These are phyloP conservation scores for Deroplatys truncata DNA, from an alignment of 2,888 invertebrate species.

Conservation along the genomic window DNA sequence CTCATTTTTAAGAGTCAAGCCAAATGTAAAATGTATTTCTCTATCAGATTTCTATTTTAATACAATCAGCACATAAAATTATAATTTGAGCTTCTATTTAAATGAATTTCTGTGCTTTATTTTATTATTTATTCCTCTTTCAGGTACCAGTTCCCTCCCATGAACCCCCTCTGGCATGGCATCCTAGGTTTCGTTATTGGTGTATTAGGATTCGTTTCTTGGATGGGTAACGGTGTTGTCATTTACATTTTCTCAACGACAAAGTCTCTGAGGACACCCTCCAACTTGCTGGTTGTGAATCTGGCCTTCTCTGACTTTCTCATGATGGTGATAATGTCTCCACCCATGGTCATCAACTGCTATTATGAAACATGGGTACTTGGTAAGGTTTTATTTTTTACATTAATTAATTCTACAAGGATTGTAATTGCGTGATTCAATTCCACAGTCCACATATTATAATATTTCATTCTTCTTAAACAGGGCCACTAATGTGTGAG, in stretches of 20 bases:
- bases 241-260: conserved; percentile 71
- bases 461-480: neutral
- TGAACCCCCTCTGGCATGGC: conserved; percentile 85
- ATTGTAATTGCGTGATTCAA: neutral
- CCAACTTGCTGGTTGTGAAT: conserved; percentile 86
- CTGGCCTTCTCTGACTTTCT: conserved; percentile 86
- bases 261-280: conserved; percentile 77
- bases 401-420: neutral
- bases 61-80: too few relatives aligned
- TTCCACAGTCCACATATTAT: neutral
- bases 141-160: conserved; percentile 85
- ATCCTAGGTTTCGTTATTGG: conserved; percentile 75
- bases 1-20: too few relatives aligned
- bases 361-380: conserved; percentile 68
- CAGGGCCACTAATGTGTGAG: conserved; percentile 79
- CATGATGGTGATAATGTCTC: conserved; percentile 81
- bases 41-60: too few relatives aligned
- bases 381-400: conserved; percentile 47
- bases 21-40: too few relatives aligned
- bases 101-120: too few relatives aligned
- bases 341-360: conserved; percentile 78
- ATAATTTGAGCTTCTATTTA: too few relatives aligned
- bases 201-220: conserved; percentile 64
- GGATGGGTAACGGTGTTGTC: conserved; percentile 64
- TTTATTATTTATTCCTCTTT: neutral